These are phyloP conservation scores for Erynnis tages DNA, from an alignment of 2,888 invertebrate genomes.

Conservation along the genomic window DNA sequence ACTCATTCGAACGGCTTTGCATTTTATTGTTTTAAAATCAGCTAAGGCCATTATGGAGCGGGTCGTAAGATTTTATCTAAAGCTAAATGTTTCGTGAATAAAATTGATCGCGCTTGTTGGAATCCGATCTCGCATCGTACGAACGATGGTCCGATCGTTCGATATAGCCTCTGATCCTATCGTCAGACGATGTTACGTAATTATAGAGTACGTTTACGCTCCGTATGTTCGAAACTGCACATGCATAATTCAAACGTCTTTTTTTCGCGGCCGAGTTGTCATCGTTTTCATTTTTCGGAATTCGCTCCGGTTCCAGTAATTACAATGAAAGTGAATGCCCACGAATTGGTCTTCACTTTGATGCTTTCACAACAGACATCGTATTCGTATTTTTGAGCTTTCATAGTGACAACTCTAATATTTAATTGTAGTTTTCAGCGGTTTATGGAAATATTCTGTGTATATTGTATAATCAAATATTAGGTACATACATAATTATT, in stretches of 20 bases:
- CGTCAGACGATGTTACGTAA: constrained; percentile 58
- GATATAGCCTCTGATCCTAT: constrained; percentile 55
- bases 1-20: constrained; percentile 55
- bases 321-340: neutral
- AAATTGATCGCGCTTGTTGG: constrained; percentile 74
- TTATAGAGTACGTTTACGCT: constrained; percentile 58
- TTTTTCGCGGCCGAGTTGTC: constrained; percentile 22
- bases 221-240: constrained; percentile 49
- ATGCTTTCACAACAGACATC: too few species aligned
- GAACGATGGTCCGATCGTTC: constrained; percentile 45
- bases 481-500: too few species aligned
- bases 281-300: constrained; percentile 19
- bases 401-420: too few species aligned
- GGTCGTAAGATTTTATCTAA: constrained; percentile 66
- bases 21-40: constrained; percentile 44
- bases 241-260: constrained; percentile 53
- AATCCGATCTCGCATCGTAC: constrained; percentile 63
- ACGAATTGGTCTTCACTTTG: neutral
- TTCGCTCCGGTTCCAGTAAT: constrained; percentile 12
- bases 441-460: too few species aligned
- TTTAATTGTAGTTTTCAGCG: too few species aligned
- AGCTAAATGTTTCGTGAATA: constrained; percentile 76
- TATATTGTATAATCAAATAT: too few species aligned
- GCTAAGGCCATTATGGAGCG: constrained; percentile 50
- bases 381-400: too few species aligned